Conservation (phyloP, 2,113 vertebrate species). For the Hymenochirus boettgeri region DNA sequence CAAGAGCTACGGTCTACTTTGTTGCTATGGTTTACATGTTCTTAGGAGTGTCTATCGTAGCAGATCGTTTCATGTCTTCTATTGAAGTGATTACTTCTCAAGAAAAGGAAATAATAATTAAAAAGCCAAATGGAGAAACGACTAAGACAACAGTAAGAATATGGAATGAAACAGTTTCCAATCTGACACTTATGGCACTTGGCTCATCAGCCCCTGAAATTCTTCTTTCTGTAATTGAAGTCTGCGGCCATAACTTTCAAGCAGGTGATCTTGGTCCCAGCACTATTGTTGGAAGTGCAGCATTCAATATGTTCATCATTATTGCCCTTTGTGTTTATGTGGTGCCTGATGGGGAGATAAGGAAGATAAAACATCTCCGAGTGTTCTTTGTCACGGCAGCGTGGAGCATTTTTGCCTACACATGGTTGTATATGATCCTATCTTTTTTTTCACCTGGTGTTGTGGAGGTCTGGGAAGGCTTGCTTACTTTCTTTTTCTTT, state of each 20-base stretch:
- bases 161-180: slow-evolving; percentile 97
- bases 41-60: slow-evolving; percentile 93
- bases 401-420: slow-evolving; percentile 96
- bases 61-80: slow-evolving; percentile 96
- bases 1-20: slow-evolving; percentile 91
- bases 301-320: slow-evolving; percentile 98
- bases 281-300: slow-evolving; percentile 96
- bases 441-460: slow-evolving; percentile 85
- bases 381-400: slow-evolving; percentile 94
- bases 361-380: slow-evolving; percentile 89
- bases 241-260: slow-evolving; percentile 86
- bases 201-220: slow-evolving; percentile 95
- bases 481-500: slow-evolving; percentile 94
- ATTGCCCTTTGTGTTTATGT: slow-evolving; percentile 91
- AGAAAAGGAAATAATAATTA: slow-evolving; percentile 87
- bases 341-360: slow-evolving; percentile 85
- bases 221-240: slow-evolving; percentile 91
- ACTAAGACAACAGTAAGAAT: slow-evolving; percentile 85
- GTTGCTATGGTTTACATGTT: slow-evolving; percentile 92
- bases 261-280: slow-evolving; percentile 91
- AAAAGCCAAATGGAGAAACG: slow-evolving; percentile 87
- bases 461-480: slow-evolving; percentile 93
- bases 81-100: slow-evolving; percentile 98
- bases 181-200: slow-evolving; percentile 93
- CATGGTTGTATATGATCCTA: slow-evolving; percentile 93